phyloP scores from a whole-genome alignment of 2,113 vertebrate species.

The Muscicapa adusta region DNA sequence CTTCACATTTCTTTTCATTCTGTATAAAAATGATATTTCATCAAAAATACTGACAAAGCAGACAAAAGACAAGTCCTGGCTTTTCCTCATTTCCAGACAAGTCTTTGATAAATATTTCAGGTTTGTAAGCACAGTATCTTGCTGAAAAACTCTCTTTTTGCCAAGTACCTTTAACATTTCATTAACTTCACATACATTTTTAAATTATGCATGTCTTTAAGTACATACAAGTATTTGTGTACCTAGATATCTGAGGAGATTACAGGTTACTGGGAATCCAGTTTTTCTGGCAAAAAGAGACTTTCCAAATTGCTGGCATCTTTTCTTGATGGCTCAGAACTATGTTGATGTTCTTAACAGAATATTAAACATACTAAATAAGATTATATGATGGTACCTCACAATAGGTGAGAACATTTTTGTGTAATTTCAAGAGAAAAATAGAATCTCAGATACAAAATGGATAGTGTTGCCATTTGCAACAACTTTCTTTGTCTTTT shows the following conservation, averaged over 20 bases:
- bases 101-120: not conserved
- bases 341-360: not conserved
- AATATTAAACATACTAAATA: not conserved
- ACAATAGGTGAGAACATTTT: not conserved
- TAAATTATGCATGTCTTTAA: not conserved
- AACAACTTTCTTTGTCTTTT: not conserved
- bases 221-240: not conserved
- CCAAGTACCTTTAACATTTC: not conserved
- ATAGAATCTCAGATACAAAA: not conserved
- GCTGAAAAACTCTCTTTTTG: not conserved
- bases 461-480: not conserved
- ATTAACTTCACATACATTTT: not conserved
- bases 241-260: not conserved
- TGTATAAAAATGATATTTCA: not conserved
- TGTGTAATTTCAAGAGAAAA: not conserved
- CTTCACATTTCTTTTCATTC: not conserved
- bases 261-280: not conserved
- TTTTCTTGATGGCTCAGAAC: not conserved
- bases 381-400: not conserved
- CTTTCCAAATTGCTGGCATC: not conserved
- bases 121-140: not conserved
- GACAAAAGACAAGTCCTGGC: not conserved
- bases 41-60: not conserved
- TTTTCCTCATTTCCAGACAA: not conserved
- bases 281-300: not conserved